phyloP scores from a whole-genome alignment of 35 echinoderm and acorn worm genomes.

The Apostichopus parvimensis region DNA sequence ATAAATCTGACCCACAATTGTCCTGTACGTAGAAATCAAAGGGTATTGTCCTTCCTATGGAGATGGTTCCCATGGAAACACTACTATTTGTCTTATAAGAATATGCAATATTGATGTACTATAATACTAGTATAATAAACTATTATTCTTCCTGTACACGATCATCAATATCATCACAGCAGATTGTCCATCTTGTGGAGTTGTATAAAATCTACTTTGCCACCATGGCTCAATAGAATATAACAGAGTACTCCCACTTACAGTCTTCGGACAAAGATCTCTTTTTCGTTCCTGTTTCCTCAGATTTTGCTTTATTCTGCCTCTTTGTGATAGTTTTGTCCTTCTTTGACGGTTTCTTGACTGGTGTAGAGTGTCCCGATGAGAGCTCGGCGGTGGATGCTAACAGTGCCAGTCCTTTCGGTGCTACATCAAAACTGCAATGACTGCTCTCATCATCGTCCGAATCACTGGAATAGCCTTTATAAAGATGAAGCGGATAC shows the following conservation, averaged over 20 bases:
- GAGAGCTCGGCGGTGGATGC: slow-evolving; percentile 48
- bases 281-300: slow-evolving; percentile 1
- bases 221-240: too few species aligned
- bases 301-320: slow-evolving; percentile 25
- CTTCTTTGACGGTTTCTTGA: slow-evolving; percentile 48
- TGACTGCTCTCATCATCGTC: slow-evolving; percentile 50
- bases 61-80: too few species aligned
- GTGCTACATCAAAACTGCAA: slow-evolving; percentile 21
- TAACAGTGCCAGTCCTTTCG: slow-evolving; percentile 51
- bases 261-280: slow-evolving; percentile 1
- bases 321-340: slow-evolving; percentile 4
- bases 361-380: slow-evolving; percentile 50
- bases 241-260: not conserved
- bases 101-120: too few species aligned
- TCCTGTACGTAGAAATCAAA: too few species aligned
- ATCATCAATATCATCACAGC: too few species aligned
- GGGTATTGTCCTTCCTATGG: too few species aligned
- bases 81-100: too few species aligned
- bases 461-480: slow-evolving; percentile 52
- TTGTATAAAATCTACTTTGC: too few species aligned
- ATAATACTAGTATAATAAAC: too few species aligned
- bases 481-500: not conserved
- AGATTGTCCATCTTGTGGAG: too few species aligned
- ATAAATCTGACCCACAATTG: too few species aligned
- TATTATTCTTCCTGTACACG: too few species aligned